A percentile compares a stretch with the other conserved stretches of the same genome.
These are phyloP conservation scores for Diachasmimorpha longicaudata DNA, from an alignment of 1,140 invertebrate genomes.

Conservation along the genomic window DNA sequence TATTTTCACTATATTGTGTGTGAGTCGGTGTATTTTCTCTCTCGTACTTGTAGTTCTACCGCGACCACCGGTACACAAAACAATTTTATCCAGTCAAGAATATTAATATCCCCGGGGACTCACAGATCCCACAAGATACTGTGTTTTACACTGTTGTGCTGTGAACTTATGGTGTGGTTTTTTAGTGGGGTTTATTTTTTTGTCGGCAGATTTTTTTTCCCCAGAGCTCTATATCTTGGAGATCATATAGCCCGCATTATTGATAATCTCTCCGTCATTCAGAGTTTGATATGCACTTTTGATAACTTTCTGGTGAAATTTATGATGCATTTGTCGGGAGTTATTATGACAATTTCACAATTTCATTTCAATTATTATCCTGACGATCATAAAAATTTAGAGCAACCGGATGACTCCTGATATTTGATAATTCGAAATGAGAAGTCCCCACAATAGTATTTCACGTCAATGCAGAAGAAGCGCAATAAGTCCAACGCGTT, in stretches of 20 bases:
- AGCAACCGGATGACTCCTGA: no score
- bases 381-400: no score
- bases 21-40: background rate
- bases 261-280: background rate
- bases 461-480: no score
- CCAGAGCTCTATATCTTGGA: background rate
- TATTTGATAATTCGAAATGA: no score
- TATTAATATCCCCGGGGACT: background rate
- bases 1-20: conserved; percentile 1
- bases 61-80: conserved; percentile 1
- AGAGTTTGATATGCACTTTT: background rate
- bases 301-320: no score
- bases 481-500: no score
- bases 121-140: conserved; percentile 8
- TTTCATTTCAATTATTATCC: no score
- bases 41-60: background rate
- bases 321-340: no score
- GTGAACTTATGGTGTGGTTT: background rate
- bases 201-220: background rate
- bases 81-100: conserved; percentile 9
- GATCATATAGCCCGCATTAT: background rate
- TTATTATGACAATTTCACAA: no score
- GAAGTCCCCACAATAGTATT: no score
- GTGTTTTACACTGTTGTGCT: background rate
- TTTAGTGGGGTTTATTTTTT: background rate